These are phyloP conservation scores for Parazoanthus darwini DNA, from an alignment of 92 coral and sea anemone genomes.

Conservation along the genomic window DNA sequence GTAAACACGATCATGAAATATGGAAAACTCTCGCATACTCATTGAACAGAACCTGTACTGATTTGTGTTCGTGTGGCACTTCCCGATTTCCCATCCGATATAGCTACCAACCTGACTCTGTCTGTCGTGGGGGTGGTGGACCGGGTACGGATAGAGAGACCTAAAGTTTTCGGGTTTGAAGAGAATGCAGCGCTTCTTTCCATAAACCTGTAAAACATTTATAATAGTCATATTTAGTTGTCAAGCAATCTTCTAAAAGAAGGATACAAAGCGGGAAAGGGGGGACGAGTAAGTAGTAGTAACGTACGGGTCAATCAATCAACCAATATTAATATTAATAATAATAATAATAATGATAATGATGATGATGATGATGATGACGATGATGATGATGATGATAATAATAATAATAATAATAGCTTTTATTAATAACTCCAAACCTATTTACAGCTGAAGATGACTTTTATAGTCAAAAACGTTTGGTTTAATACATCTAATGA, in stretches of 20 bases:
- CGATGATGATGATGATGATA: too few species aligned
- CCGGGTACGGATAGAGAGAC: constrained; percentile 79
- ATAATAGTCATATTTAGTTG: background rate
- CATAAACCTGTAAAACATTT: constrained; percentile 65
- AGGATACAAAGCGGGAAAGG: background rate
- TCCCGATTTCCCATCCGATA: too few species aligned
- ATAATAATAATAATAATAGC: too few species aligned
- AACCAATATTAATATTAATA: too few species aligned
- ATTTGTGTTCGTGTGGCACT: background rate
- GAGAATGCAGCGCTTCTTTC: constrained; percentile 79
- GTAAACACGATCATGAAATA: background rate
- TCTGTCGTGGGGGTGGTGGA: constrained; percentile 93
- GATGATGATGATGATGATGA: too few species aligned
- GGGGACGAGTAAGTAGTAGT: too few species aligned
- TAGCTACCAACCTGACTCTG: constrained; percentile 71
- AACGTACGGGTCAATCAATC: too few species aligned
- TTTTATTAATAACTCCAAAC: too few species aligned
- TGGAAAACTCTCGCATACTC: background rate
- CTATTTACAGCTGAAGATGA: too few species aligned
- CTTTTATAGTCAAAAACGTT: too few species aligned
- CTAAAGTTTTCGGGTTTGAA: constrained; percentile 85
- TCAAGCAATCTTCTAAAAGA: background rate
- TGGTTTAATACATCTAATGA: too few species aligned
- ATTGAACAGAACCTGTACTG: background rate
- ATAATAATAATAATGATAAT: too few species aligned